Base-by-base conservation (phyloP, 2,888 invertebrate species). In the Antitype chi region DNA sequence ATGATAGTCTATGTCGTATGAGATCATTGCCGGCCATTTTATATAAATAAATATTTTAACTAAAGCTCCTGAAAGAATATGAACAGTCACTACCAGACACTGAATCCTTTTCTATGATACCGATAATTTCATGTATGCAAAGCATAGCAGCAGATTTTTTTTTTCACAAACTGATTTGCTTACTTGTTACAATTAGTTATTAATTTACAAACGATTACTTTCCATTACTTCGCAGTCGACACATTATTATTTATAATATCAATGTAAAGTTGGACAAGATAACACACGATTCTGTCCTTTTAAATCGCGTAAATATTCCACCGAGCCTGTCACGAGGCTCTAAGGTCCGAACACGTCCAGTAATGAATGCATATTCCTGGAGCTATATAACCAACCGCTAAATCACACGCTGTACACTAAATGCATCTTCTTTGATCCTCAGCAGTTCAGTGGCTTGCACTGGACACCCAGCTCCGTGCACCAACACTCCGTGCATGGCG, bases 401-500 rank as follows among this genome's bases (percentile, higher is more conserved):
- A 72, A 66, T 79, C 78, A 84, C 85, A 80, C 84, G 79, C 88
- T 92, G 90, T 92, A 92, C 91, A 92, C 81, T 85, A 87, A 89
- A 87, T 86, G 86, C 84, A 76, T 70, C 66, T 67, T 70, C 38
- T 68, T 13, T 49, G 62, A 64, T 70, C 43, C 28, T 88, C 76
- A 88, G 70, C 89, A 88, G 67, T 75, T 64, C n/a, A 83, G 82
- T 67, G 97, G 97, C 87, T 97, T 97, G 94, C 99, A 99, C 92
- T 98, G 98, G 76, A 99, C 99, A 67, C 99, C 99, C 81, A 98
- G 95, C 92, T 98, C 98, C 60, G 98, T 98, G 95, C 99, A 99
- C 94, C 98, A 98, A 94, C 99, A 99, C 94, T 98, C 98, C 86
- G 98, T 97, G 94, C 99, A 99, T 23, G 98, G 97, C 76, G 98